Evolutionary conservation across 2,888 invertebrate genomes (phyloP), one percentile per base, ranked within the genome.

Genomic region (Amiota mariae): DNA sequence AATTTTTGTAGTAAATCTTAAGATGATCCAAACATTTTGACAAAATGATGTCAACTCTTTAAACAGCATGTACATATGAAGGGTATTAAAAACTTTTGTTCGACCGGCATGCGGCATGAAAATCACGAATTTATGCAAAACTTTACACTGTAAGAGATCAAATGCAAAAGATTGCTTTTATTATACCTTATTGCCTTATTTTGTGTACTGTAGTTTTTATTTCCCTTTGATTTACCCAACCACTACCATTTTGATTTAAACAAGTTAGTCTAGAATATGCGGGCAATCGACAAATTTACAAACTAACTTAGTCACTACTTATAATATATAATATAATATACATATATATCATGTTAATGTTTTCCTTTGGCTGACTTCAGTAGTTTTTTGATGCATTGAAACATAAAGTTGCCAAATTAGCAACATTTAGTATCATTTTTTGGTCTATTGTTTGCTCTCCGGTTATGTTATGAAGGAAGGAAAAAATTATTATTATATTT

Each of bases 41-140:
- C 36, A 36, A 36, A 2, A 36, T 36, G 36, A 36, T 4, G 8
- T 6, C 8, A 36, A 2, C 36, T 36, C 6, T 36, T 36, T 6
- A 36, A 36, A 2, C 36, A 4, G 36, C 3, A 36, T 36, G 8
- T 6, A 36, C 24, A 24, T 24, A 24, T 36, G 6, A 36, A 36
- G 36, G 36, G 36, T 6, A 36, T 2, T 36, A 36, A 36, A 36
- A 36, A 36, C 36, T 20, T 61, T 61, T 61, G 59, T 59, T 12
- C 15, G 2, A 54, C 77, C 77, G 75, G 79, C 73, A 72, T 77
- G 36, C 36, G 36, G 36, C 6, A 76, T 48, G 67, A 67, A 67
- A 64, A 84, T 84, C 84, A 84, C 84, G 84, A 84, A 77, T 82
- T 84, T 82, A 79, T 79, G 80, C 78, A 79, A 77, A 82, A 78